Percentiles rank a stretch among this genome's conserved stretches.
These are phyloP conservation scores for Bicyclus anynana DNA, from an alignment of 1,140 invertebrate genomes.

Conservation along the genomic window DNA sequence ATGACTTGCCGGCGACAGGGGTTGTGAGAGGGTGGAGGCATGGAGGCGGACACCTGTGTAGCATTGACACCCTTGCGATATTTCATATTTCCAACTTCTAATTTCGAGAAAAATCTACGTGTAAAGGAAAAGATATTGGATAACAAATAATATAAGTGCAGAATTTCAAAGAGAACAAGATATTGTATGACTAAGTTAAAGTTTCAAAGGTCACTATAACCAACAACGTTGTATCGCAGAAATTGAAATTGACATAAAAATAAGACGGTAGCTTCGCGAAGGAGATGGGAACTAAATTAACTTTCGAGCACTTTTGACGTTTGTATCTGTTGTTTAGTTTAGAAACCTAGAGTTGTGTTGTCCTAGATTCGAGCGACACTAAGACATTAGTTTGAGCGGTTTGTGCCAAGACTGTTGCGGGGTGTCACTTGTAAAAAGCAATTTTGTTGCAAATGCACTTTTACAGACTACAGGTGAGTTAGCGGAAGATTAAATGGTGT, in stretches of 20 bases:
- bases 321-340: constrained; percentile 27
- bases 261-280: constrained; percentile 5
- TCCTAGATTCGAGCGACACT: constrained; percentile 27
- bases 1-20: constrained; percentile 29
- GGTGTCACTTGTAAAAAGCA: constrained; percentile 49
- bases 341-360: constrained; percentile 34
- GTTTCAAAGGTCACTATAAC: constrained; percentile 5
- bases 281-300: constrained; percentile 9
- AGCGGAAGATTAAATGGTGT: not conserved
- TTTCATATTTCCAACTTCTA: constrained; percentile 27
- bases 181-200: constrained; percentile 12
- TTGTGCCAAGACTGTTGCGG: constrained; percentile 41
- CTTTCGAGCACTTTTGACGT: constrained; percentile 21
- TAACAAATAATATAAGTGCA: constrained; percentile 6
- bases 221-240: not conserved
- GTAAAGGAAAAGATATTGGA: constrained; percentile 3
- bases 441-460: constrained; percentile 62
- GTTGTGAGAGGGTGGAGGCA: constrained; percentile 25
- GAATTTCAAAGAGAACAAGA: constrained; percentile 5
- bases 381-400: constrained; percentile 14
- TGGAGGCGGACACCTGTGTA: constrained; percentile 32
- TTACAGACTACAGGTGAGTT: constrained; percentile 11
- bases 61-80: constrained; percentile 33
- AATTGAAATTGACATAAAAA: constrained; percentile 20
- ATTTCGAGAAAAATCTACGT: constrained; percentile 23